Conservation (phyloP, 2,113 vertebrate species). For the Lethenteron camtschaticum region DNA sequence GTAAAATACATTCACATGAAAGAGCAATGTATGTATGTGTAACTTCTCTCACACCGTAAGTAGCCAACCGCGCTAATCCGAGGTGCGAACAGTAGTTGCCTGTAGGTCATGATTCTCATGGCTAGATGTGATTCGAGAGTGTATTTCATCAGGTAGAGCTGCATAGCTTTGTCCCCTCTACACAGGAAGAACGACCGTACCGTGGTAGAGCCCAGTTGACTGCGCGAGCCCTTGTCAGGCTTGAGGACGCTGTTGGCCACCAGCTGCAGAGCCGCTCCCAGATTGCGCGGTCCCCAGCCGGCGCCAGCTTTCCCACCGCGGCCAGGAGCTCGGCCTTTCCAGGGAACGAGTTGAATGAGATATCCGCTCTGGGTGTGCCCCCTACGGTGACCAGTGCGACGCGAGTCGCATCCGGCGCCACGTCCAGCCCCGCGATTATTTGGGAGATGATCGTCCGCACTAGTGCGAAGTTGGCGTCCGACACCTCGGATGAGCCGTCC, state of each 20-base stretch:
- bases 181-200: too few species aligned
- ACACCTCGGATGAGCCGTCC: not conserved
- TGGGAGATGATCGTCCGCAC: not conserved
- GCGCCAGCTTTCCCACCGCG: not conserved
- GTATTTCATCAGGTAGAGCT: too few species aligned
- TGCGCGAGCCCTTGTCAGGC: not conserved
- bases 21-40: too few species aligned
- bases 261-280: not conserved
- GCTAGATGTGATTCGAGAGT: too few species aligned
- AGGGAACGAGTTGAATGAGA: not conserved
- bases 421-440: not conserved
- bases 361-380: not conserved
- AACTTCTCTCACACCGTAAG: too few species aligned
- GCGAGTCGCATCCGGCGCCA: not conserved
- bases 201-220: too few species aligned
- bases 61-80: too few species aligned
- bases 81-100: too few species aligned
- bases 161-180: too few species aligned
- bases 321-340: not conserved
- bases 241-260: not conserved
- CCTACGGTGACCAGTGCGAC: not conserved
- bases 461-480: not conserved
- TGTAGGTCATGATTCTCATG: too few species aligned
- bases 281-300: not conserved
- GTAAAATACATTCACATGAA: too few species aligned